phyloP scores from a whole-genome alignment of 2,888 invertebrate genomes.

The Himalopsyche japonica region DNA sequence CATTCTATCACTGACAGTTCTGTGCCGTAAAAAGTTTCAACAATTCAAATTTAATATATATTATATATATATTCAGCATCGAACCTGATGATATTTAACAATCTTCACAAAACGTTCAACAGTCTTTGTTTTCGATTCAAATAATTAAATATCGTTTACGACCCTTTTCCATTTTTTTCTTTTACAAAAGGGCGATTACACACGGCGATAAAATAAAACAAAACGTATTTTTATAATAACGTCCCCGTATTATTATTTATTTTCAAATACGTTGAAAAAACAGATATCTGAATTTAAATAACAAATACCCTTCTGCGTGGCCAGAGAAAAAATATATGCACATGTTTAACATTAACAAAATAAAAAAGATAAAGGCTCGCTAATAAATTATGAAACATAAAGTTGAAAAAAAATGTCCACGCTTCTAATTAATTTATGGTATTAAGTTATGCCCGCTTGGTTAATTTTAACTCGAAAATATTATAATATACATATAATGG shows the following conservation, averaged over 20 bases:
- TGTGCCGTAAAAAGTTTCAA: too few species aligned
- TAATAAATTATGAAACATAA: constrained; percentile 40
- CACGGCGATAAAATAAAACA: constrained; percentile 12
- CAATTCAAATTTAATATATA: too few species aligned
- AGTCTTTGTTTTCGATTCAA: not conserved
- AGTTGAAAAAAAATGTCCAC: constrained; percentile 54
- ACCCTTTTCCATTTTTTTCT: not conserved
- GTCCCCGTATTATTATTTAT: constrained; percentile 20
- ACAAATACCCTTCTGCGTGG: constrained; percentile 34
- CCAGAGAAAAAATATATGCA: constrained; percentile 33
- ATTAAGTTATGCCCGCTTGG: constrained; percentile 38
- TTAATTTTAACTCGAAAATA: constrained; percentile 39
- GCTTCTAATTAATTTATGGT: constrained; percentile 62
- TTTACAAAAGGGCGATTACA: constrained; percentile 5
- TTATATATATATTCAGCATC: too few species aligned
- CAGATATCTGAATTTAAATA: constrained; percentile 38
- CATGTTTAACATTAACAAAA: constrained; percentile 26
- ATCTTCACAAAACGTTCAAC: not conserved
- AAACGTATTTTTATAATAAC: constrained; percentile 16
- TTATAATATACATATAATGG: constrained; percentile 31
- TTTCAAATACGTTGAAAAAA: constrained; percentile 32
- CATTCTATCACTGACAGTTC: too few species aligned
- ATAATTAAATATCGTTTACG: constrained; percentile 36
- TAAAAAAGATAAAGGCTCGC: constrained; percentile 22
- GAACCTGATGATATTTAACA: not conserved